Base-by-base conservation (phyloP, 2,113 vertebrate species). In the Colinus virginianus region DNA sequence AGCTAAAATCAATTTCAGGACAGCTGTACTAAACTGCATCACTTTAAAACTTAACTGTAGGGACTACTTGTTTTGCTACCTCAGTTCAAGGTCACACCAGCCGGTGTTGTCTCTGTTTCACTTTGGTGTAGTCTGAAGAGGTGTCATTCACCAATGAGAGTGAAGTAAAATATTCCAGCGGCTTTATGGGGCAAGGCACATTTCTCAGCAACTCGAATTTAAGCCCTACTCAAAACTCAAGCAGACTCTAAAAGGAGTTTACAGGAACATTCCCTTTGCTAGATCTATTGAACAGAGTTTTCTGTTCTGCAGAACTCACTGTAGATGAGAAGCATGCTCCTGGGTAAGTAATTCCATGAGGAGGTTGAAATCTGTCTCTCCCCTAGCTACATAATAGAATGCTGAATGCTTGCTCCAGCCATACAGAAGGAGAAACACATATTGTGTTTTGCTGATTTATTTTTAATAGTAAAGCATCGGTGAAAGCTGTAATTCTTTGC, bases 311-410 rank as follows among this genome's bases (percentile, higher is more conserved):
- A 87, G 95, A 95, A 67, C 67, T 91, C 78, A 89, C 90, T 85
- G 51, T 83, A 79, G 90, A 93, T 90, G 90, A 83, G 83, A 96
- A 97, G 90, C 95, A 98, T 98, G 98, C 97, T 98, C 88, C 94
- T 98, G 87, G 98, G 98, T 98, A 97, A 98, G 97, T 98, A 96
- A 91, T 94, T 88, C 82, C 82, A 66, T 92, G 94, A 95, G 76
- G 75, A 95, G 87, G 91, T 2, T 81, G 49, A 87, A 74, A 55
- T 79, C 80, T 90, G 77, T 36, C 93, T 90, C 70, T 94, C 63
- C 94, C 7, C 72, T 75, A 56, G 67, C 87, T 82, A 59, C 70
- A 58, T 84, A 77, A 82, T 43, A 63, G 90, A 75, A 51, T 0
- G 1, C 62, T 92, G 45, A 86, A 36, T 90, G 53, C 81, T 78